Percentiles rank a stretch among this genome's conserved stretches.
These are phyloP conservation scores for Cosmia pyralina DNA, from an alignment of 2,888 invertebrate species.

Conservation along the genomic window DNA sequence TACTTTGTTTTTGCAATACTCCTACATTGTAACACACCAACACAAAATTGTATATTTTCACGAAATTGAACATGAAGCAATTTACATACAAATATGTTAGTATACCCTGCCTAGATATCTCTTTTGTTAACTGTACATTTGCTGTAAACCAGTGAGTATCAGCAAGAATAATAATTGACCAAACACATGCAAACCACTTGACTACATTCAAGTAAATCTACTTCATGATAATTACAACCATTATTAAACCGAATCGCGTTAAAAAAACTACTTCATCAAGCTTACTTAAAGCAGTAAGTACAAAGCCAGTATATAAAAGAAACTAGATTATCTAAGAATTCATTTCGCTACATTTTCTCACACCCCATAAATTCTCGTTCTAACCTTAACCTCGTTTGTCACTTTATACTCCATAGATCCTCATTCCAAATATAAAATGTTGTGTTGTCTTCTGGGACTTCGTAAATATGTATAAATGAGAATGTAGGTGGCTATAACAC, in stretches of 20 bases:
- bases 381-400: conserved; percentile 54
- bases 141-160: background rate
- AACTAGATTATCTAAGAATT: conserved; percentile 60
- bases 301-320: conserved; percentile 44
- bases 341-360: conserved; percentile 50
- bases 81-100: too few species aligned
- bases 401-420: conserved; percentile 54
- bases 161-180: background rate
- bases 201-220: background rate
- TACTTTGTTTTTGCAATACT: too few species aligned
- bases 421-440: conserved; percentile 54
- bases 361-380: conserved; percentile 56
- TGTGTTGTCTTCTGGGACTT: conserved; percentile 32
- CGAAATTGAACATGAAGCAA: too few species aligned
- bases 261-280: conserved; percentile 36
- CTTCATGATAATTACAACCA: conserved; percentile 24
- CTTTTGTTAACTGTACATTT: too few species aligned
- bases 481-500: background rate
- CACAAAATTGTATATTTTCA: too few species aligned
- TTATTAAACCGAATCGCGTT: conserved; percentile 30
- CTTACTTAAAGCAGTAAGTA: conserved; percentile 18
- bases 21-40: too few species aligned
- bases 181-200: background rate
- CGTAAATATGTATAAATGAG: conserved; percentile 33
- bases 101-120: too few species aligned